A percentile compares a stretch with the other conserved stretches of the same genome.
phyloP scores from a whole-genome alignment of 2,888 invertebrate species.

The Synanthedon myopaeformis region DNA sequence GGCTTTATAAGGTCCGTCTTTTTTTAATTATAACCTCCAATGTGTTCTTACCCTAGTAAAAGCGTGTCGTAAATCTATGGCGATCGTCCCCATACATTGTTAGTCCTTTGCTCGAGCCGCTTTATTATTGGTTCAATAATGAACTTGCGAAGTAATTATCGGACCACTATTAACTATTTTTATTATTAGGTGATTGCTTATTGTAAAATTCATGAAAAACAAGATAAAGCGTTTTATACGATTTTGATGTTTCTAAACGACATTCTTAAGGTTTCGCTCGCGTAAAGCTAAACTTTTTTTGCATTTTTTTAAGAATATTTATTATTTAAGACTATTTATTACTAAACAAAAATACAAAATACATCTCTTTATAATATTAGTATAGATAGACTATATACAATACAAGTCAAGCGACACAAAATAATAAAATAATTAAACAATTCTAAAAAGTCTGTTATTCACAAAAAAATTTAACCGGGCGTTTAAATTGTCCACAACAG shows the following conservation, averaged over 20 bases:
- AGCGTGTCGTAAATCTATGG: constrained; percentile 23
- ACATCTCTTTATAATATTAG: too few relatives aligned
- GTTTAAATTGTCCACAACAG: constrained; percentile 12
- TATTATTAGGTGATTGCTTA: constrained; percentile 6
- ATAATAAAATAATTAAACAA: too few relatives aligned
- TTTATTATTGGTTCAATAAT: constrained; percentile 28
- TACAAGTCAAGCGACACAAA: too few relatives aligned
- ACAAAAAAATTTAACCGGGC: constrained; percentile 8
- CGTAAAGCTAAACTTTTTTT: too few relatives aligned
- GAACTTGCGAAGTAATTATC: constrained; percentile 35
- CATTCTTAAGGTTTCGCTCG: too few relatives aligned
- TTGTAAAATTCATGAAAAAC: neutral
- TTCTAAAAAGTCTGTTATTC: neutral
- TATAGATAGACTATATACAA: too few relatives aligned
- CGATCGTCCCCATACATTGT: constrained; percentile 32
- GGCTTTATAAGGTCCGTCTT: too few relatives aligned
- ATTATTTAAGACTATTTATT: too few relatives aligned
- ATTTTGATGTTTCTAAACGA: too few relatives aligned
- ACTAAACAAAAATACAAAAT: too few relatives aligned
- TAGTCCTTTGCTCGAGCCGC: constrained; percentile 19
- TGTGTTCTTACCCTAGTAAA: constrained; percentile 11
- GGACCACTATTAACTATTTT: constrained; percentile 20
- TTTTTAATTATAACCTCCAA: neutral
- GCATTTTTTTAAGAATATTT: too few relatives aligned
- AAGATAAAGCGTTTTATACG: neutral